Evolutionary conservation across 2,888 invertebrate species (phyloP), one percentile per base, ranked within the genome.

Genomic region (Hybos culiciformis): DNA sequence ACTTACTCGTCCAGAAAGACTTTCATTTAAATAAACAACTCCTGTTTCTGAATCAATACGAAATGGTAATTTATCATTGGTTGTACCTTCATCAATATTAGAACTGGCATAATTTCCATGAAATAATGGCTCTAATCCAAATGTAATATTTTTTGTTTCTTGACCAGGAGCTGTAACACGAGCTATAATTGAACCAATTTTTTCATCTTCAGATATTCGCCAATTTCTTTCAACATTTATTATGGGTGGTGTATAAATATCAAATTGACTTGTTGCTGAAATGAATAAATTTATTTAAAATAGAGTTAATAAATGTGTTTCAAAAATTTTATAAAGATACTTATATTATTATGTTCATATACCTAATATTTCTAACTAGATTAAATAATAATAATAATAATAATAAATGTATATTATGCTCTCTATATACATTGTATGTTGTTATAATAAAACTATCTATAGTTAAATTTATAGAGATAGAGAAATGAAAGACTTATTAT

Each of bases 21-120:
- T 80, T 56, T 86, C 80, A 56, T 86, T 87, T 39, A 88, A 73
- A 54, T 76, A 80, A 41, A 90, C 82, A 5, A 77, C 77, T 23
- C 90, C 90, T 1, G 80, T 81, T 4, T 68, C 66, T 29, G 77
- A 73, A 62, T 90, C 77, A 47, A 91, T 87, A 36, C 71, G 66
- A 60, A 90, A 90, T 2, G 87, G 87, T 18, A 81, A 69, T 5
- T 54, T 56, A 48, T 52, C 50, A 44, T 46, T 49, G 19, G 44
- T 50, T 4, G 41, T 45, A 23, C 46, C 48, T 12, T 41, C 47
- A 2, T 39, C 49, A 33, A 57, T 53, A 7, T 50, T 48, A 15
- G 57, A 58, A 36, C 52, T 43, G 11, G 49, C 46, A 18, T 49
- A 51, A 39, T 54, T 53, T 40, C 62, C 59, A 34, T 60, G 55